Base-by-base conservation (phyloP, 2,797 vertebrate species). In the Sebastes taczanowskii region DNA sequence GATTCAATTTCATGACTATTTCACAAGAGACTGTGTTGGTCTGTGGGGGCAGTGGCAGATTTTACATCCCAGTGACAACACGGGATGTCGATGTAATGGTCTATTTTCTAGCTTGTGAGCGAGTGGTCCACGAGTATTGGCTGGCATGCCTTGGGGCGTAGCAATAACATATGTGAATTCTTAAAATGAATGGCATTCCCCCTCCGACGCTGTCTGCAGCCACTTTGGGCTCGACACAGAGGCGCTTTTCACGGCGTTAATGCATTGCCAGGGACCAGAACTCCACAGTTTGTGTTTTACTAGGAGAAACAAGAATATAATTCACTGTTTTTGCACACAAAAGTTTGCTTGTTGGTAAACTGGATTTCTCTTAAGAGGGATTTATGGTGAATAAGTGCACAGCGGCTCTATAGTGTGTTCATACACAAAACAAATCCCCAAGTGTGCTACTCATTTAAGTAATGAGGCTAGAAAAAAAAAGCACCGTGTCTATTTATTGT, bases 181-280 rank as follows among this genome's bases (percentile, higher is more conserved):
- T 89, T 84, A 83, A 87, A 82, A 87, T 86, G 80, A 82, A 46
- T 77, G 49, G 34, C 85, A 86, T 91, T 84, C 80, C 80, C 69
- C 49, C 53, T 7, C 22, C 16, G 59, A 77, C 6, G 3, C 78
- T 7, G 30, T 66, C 69, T 49, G 23, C 55, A 53, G 61, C 35
- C 64, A 38, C 83, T 65, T 52, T 14, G 67, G 55, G 32, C 74
- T 66, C 18, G 3, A 27, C 63, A 79, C 77, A 38, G 71, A 82
- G 7, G 3, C 8, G 56, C 59, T 69, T 74, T 70, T 76, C 38
- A 79, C 32, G 2, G 71, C 3, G 10, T 81, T 74, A 30, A 49
- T 67, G 34, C 30, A 6, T 52, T 60, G 46, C 71, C 79, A 58
- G 29, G 16, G 62, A 60, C n/a, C 52, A 64, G 5, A 65, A 1